Base-by-base conservation (phyloP, 2,113 vertebrate species). In the Craseonycteris thonglongyai region DNA sequence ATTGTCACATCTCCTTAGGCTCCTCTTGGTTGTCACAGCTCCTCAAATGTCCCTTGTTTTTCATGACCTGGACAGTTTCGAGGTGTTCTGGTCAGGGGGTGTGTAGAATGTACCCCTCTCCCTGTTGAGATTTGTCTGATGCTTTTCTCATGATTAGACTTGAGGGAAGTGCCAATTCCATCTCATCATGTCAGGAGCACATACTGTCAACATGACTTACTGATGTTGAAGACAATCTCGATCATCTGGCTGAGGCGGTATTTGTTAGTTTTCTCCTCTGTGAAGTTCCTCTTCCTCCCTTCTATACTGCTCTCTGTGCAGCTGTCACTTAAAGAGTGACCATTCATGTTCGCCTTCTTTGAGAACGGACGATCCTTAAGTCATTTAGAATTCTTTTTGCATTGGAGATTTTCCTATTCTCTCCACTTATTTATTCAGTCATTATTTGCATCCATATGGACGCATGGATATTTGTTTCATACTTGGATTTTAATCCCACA, bases 331-430 rank as follows among this genome's bases (percentile, higher is more conserved):
- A 14, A 40, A 12, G 24, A 35, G 21, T 28, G 35, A n/a, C n/a
- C 15, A 2, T 78, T 30, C 51, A 24, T 28, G 26, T 47, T 54
- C 45, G 6, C 18, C 63, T 59, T 83, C 40, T 42, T 86, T 63
- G 28, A 51, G 22, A 69, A 38, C 21, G 28, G 66, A 88, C n/a
- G 49, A 49, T 28, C 47, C 42, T 2, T 61, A 51, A 65, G 14
- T 82, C 51, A 95, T 78, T 66, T 84, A 88, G 10, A 28, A 88
- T 75, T 92, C 49, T 69, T 45, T 91, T 86, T 65, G 56, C 58
- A 54, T 24, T 47, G 56, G 51, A 33, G 30, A 5, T 24, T 93
- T 76, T 93, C 47, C 51, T 66, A 2, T n/a, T 61, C 21, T 61
- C n/a, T n/a, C n/a, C n/a, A n/a, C n/a, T n/a, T n/a, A n/a, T n/a